Evolutionary conservation across 2,888 invertebrate species (phyloP).

Genomic region (Tipula vernalis): DNA sequence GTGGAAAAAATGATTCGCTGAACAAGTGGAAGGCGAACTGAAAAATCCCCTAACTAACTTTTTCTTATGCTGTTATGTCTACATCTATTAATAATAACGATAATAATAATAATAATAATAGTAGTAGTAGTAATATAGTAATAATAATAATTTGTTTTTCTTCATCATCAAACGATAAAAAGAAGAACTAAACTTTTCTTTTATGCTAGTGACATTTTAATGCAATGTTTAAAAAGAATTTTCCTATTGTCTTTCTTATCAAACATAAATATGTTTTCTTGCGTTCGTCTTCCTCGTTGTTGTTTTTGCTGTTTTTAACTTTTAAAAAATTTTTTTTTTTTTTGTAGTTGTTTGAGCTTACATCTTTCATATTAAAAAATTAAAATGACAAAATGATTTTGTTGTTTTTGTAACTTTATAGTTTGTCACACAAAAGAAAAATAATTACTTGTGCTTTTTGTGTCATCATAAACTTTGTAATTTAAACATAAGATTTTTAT

Average conservation of each 20-base stretch:
- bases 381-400: not conserved
- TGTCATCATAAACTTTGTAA: not conserved
- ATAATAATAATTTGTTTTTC: not conserved
- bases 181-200: not conserved
- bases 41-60: not conserved
- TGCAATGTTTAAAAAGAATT: not conserved
- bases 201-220: not conserved
- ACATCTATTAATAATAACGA: not conserved
- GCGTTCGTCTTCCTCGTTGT: not conserved
- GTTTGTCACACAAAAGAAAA: not conserved
- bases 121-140: not conserved
- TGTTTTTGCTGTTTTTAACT: not conserved
- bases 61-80: not conserved
- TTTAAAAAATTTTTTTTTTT: not conserved
- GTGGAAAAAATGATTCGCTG: not conserved
- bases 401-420: not conserved
- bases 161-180: not conserved
- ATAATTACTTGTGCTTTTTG: not conserved
- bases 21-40: not conserved
- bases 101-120: not conserved
- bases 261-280: not conserved
- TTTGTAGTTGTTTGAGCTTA: not conserved
- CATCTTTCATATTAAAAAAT: not conserved
- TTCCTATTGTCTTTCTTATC: not conserved
- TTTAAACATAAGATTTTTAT: not conserved